These are phyloP conservation scores for Zoanthus sansibaricus DNA, from an alignment of 92 coral and sea anemone genomes.

Conservation along the genomic window DNA sequence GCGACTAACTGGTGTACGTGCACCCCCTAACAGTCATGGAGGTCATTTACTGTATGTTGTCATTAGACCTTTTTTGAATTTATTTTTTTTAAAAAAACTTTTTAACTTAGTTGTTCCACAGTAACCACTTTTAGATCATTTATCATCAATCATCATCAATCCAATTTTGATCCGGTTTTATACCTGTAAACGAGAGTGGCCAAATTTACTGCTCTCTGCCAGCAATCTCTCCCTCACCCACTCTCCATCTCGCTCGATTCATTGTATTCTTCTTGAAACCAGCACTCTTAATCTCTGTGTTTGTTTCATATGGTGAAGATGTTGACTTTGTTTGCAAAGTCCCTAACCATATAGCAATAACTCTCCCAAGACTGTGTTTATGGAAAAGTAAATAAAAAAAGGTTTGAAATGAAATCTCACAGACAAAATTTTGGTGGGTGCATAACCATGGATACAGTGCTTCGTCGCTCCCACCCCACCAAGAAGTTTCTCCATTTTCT, in stretches of 20 bases:
- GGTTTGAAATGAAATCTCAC: not conserved
- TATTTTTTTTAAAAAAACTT: no score
- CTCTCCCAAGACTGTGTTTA: not conserved
- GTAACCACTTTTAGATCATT: not conserved
- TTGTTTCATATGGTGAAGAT: slow-evolving; percentile 50
- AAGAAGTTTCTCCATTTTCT: not conserved
- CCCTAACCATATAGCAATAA: slow-evolving; percentile 8
- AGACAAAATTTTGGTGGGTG: slow-evolving; percentile 8
- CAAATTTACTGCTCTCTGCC: no score
- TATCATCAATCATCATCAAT: no score
- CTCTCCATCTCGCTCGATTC: no score
- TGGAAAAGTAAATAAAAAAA: not conserved
- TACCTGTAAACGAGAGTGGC: no score
- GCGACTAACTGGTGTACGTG: not conserved
- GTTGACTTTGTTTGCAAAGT: slow-evolving; percentile 53
- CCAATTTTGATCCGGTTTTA: no score
- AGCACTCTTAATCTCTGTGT: no score
- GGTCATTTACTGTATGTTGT: not conserved
- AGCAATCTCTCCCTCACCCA: no score
- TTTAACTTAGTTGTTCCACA: not conserved
- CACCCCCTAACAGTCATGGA: slow-evolving; percentile 4
- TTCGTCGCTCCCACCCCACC: not conserved
- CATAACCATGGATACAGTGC: not conserved
- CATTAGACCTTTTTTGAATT: not conserved
- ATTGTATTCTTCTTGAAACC: no score